Base-by-base conservation (phyloP, 2,797 vertebrate genomes). In the Sciurus carolinensis region DNA sequence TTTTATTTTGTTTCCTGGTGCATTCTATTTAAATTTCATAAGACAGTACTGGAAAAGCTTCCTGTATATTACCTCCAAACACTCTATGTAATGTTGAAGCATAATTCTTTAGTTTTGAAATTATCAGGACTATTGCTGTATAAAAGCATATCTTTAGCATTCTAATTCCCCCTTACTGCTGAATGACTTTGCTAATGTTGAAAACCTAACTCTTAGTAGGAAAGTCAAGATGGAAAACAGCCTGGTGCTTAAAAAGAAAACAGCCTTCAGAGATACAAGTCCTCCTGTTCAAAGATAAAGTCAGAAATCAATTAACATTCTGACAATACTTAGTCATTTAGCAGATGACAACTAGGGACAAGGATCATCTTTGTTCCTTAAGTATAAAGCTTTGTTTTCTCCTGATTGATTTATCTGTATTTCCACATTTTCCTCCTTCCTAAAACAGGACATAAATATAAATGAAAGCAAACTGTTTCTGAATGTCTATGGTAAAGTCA, bases 371-470 rank as follows among this genome's bases (percentile, higher is more conserved):
- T 84, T 12, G 0, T 59, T 73, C 8, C 66, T 95, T 72, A 50
- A 52, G 14, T 28, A 83, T 33, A 77, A 69, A 47, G 54, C 20
- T 94, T 72, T 95, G 15, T 90, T 88, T 92, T 79, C 76, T 95
- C 66, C 62, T 67, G 57, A 71, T 14, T 75, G 85, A 79, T 44
- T 94, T 28, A 85, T 75, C n/a, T 26, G 15, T 94, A 33, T 47
- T 79, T 83, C 15, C 54, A 39, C 28, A 77, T 47, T 73, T 87
- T 87, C 14, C 36, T 67, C 36, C 54, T 91, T 89, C 15, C 73
- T 80, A 87, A 85, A 86, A 90, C 3, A 67, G n/a, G 52, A 73
- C 30, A 47, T 39, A 26, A 79, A 76, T 42, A 71, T 24, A 87
- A 71, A 80, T 30, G 14, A 82, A 76, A 90, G 69, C 2, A 3